Evolutionary conservation across 2,797 vertebrate species (phyloP).

Genomic region (Xenops minutus): DNA sequence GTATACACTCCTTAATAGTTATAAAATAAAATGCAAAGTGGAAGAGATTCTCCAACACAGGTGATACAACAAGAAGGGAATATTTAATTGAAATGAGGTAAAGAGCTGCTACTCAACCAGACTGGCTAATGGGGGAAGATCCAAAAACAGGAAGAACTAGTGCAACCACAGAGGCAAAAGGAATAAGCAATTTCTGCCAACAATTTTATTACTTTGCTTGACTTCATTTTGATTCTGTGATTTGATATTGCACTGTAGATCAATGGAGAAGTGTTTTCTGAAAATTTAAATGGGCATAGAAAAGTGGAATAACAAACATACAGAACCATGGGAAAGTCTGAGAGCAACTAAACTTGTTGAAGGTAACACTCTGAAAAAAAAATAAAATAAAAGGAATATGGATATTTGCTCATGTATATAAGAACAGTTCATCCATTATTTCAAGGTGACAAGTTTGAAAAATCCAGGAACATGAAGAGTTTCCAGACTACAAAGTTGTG

Average conservation of each 20-base stretch:
- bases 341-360: neutral
- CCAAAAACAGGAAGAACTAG: neutral
- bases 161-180: neutral
- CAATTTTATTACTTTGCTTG: neutral
- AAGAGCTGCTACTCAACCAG: neutral
- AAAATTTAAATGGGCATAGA: neutral
- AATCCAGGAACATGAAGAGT: neutral
- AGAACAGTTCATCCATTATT: neutral
- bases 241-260: neutral
- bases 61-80: neutral
- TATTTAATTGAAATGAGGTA: neutral
- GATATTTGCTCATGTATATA: neutral
- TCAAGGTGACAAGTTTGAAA: neutral
- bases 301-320: neutral
- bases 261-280: neutral
- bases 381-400: neutral
- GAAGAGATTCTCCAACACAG: neutral
- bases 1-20: neutral
- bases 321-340: neutral
- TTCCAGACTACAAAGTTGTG: neutral
- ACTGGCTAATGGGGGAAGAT: neutral
- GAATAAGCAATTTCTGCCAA: neutral
- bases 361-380: neutral
- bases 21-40: neutral
- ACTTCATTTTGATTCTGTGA: neutral